Percentiles rank a stretch among this genome's conserved stretches.
These are phyloP conservation scores for Horisme vitalbata DNA, from an alignment of 2,888 invertebrate species.

Conservation along the genomic window DNA sequence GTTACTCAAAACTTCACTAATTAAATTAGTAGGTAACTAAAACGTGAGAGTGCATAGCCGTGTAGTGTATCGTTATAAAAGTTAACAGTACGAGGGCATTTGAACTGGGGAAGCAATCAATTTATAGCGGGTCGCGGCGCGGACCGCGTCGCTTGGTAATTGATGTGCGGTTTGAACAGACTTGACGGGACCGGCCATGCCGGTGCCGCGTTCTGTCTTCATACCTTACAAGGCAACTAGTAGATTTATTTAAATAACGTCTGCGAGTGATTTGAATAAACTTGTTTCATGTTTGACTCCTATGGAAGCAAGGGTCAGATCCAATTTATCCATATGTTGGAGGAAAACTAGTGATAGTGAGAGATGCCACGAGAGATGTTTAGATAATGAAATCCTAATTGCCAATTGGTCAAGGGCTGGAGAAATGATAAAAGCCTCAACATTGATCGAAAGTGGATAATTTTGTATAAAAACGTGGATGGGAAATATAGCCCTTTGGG, in stretches of 20 bases:
- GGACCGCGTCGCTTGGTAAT: slow-evolving; percentile 57
- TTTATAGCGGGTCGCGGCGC: slow-evolving; percentile 61
- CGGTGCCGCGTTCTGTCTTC: slow-evolving; percentile 41
- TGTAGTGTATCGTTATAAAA: slow-evolving; percentile 29
- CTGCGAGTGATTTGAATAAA: slow-evolving; percentile 1
- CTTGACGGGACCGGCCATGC: slow-evolving; percentile 48
- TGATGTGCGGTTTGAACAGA: slow-evolving; percentile 60
- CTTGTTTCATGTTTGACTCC: slow-evolving; percentile 3
- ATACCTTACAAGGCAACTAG: slow-evolving; percentile 16
- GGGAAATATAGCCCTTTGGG: too few relatives aligned
- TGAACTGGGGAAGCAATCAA: slow-evolving; percentile 64
- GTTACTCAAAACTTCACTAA: slow-evolving; percentile 18
- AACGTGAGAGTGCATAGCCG: slow-evolving; percentile 23
- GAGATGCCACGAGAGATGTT: too few relatives aligned
- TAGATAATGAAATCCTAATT: too few relatives aligned
- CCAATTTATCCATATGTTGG: too few relatives aligned
- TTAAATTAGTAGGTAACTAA: slow-evolving; percentile 24
- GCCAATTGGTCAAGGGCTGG: too few relatives aligned
- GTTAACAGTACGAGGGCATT: slow-evolving; percentile 45
- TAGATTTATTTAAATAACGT: slow-evolving; percentile 7
- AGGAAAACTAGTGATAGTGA: too few relatives aligned
- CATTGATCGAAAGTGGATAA: too few relatives aligned
- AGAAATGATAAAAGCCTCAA: too few relatives aligned
- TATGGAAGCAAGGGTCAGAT: neutral
- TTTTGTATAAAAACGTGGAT: too few relatives aligned